These are phyloP conservation scores for Nothocercus julius DNA, from an alignment of 2,113 vertebrate species.

Conservation along the genomic window DNA sequence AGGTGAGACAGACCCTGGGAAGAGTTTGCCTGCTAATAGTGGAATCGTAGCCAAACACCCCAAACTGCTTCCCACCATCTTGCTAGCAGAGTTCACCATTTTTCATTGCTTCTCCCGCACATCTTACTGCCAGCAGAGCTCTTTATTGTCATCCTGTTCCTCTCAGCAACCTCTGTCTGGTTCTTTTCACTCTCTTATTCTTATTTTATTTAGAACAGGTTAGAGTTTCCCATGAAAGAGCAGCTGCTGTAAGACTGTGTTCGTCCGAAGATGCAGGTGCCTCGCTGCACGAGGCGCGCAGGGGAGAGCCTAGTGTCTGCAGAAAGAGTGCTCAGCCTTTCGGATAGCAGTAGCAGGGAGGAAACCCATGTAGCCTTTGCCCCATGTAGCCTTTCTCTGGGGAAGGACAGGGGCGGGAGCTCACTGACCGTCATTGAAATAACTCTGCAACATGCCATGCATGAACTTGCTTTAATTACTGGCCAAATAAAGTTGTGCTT, in stretches of 20 bases:
- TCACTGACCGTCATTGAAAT: not conserved
- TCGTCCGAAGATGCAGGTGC: too few species aligned
- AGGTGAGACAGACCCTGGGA: rapidly evolving
- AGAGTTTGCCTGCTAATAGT: not conserved
- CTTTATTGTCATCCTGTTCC: not conserved
- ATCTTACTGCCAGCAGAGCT: not conserved
- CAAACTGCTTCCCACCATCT: not conserved
- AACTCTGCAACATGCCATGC: not conserved
- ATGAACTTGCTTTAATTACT: not conserved
- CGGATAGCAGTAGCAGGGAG: not conserved
- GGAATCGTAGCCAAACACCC: not conserved
- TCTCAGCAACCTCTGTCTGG: not conserved
- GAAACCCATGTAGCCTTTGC: not conserved
- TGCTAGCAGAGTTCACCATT: not conserved
- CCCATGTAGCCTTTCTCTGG: not conserved
- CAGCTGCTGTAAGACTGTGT: not conserved
- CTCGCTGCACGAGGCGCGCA: too few species aligned
- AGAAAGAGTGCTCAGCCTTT: too few species aligned
- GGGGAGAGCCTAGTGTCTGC: too few species aligned
- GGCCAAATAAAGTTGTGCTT: not conserved
- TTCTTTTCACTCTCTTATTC: not conserved
- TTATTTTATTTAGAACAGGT: not conserved
- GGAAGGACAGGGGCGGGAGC: not conserved
- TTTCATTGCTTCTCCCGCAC: not conserved
- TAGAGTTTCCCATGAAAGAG: not conserved